Evolutionary conservation across 2,888 invertebrate species (phyloP), one percentile per base, ranked within the genome.

Genomic region (Papilio gigon): DNA sequence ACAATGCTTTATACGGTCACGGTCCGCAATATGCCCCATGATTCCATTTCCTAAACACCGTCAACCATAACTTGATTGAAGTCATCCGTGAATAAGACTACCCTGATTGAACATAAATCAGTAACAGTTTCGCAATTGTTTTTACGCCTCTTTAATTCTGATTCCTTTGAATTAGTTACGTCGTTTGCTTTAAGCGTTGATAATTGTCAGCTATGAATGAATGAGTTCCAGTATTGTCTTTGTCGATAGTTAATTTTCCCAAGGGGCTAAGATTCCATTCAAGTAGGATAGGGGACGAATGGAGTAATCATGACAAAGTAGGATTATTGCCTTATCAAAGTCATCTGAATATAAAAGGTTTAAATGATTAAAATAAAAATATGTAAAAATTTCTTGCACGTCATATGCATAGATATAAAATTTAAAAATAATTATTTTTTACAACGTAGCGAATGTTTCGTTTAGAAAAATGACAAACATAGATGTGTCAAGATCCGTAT

Each of bases 121-220:
- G 89, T 86, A 87, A 80, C 80, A 82, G 84, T 87, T 87, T 88
- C 80, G 86, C 89, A 88, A 89, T 89, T 88, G 88, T 88, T 87
- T 89, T 86, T 84, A 86, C 85, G 86, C 84, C 80, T 82, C 74
- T 84, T 84, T 82, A 83, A 82, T 84, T 84, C 84, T 80, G 84
- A 81, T 79, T 86, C 82, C 78, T 73, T 68, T 73, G 75, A 77
- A 78, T 78, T 76, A 75, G 82, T 80, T 77, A 72, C 72, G 72
- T 72, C 53, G 25, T 67, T 67, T 62, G 61, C 53, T 62, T 61
- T 25, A 30, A 42, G 22, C 61, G 61, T 30, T 33, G 14, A n/a
- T 42, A 68, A 70, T 65, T 30, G 37, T 35, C 60, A n/a, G 2
- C 35, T 22, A 59, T 65, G 59, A 44, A 22, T 50, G 33, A 63